Evolutionary conservation across 2,113 vertebrate species (phyloP).

Genomic region (Vireo altiloquus): DNA sequence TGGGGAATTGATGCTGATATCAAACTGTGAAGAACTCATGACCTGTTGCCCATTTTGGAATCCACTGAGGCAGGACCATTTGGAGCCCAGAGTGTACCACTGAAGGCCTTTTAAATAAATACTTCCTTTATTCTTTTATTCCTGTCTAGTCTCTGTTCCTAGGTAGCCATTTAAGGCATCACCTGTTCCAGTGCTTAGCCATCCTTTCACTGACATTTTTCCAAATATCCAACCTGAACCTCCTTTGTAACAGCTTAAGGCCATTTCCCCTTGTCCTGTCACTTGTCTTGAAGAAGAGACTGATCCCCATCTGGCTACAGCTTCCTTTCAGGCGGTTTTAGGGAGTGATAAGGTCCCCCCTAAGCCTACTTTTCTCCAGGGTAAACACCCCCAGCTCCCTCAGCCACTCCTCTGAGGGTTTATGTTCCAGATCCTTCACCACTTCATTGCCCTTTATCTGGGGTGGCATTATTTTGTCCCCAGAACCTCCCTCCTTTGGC

Average conservation of each 20-base stretch:
- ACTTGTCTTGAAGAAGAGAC: not conserved
- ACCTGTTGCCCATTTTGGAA: too few species aligned
- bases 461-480: not conserved
- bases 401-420: not conserved
- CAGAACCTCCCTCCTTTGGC: not conserved
- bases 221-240: not conserved
- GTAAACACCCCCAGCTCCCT: not conserved
- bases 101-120: too few species aligned
- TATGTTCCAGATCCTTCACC: not conserved
- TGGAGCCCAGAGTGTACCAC: too few species aligned
- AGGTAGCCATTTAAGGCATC: too few species aligned
- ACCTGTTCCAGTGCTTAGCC: not conserved
- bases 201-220: not conserved
- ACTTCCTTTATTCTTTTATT: too few species aligned
- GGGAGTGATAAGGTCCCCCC: not conserved
- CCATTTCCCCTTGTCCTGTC: not conserved
- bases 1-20: too few species aligned
- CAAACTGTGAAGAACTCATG: too few species aligned
- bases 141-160: too few species aligned
- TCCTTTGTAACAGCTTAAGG: not conserved
- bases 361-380: not conserved
- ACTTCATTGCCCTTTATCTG: not conserved
- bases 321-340: not conserved
- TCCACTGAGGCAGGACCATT: too few species aligned
- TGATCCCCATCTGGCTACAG: fast-evolving